phyloP scores from a whole-genome alignment of 2,797 vertebrate species.

The Perdix hodgsoniae region DNA sequence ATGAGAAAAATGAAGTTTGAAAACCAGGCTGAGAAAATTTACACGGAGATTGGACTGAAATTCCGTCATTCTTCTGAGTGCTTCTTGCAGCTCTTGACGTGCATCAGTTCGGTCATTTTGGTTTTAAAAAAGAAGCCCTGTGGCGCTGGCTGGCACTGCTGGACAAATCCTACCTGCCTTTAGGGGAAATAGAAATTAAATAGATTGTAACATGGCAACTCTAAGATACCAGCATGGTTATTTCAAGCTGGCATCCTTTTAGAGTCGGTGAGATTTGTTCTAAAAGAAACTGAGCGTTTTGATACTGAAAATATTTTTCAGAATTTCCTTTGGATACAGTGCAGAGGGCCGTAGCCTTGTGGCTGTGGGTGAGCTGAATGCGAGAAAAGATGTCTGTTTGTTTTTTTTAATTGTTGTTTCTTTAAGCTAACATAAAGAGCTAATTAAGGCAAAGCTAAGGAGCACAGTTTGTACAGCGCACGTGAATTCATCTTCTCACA shows the following conservation, averaged over 20 bases:
- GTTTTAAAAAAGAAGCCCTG: background rate
- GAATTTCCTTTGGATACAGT: constrained; percentile 42
- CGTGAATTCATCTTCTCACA: constrained; percentile 71
- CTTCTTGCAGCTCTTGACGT: background rate
- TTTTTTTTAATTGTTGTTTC: background rate
- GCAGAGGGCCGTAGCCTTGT: background rate
- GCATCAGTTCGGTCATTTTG: background rate
- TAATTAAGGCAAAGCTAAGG: constrained; percentile 72
- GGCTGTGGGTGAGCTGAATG: constrained; percentile 36
- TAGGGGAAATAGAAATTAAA: background rate
- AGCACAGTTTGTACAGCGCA: constrained; percentile 66
- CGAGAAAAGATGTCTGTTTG: background rate
- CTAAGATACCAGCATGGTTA: background rate
- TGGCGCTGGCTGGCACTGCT: background rate
- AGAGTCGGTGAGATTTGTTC: background rate
- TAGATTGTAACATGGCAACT: background rate
- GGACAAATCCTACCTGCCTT: background rate
- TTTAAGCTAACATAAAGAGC: constrained; percentile 51
- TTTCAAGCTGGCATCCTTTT: background rate
- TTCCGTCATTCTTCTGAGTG: background rate
- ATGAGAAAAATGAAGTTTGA: background rate
- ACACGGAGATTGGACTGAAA: background rate
- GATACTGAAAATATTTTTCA: background rate
- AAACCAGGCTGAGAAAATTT: constrained; percentile 20
- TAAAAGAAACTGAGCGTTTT: background rate